Evolutionary conservation across 2,888 invertebrate genomes (phyloP), one percentile per base, ranked within the genome.

Genomic region (Pedicia rivosa): DNA sequence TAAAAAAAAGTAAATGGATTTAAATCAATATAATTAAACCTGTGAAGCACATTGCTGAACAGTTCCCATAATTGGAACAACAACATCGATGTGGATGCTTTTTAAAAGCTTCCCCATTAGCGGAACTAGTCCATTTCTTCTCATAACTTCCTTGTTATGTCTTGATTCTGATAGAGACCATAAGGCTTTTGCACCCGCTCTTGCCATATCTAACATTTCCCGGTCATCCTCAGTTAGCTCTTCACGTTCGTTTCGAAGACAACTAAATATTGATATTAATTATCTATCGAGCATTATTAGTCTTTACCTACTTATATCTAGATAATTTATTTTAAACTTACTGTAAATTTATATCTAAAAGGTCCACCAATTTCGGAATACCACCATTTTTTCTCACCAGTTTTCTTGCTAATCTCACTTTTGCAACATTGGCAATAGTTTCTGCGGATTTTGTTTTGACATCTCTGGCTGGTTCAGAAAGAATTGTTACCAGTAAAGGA

Each of bases 401-500:
- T 50, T 81, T 77, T 41, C 88, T 66, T 2, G 87, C 87, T 52
- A 84, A 73, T n/a, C 80, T 68, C 46, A 90, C 79, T 55, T 78
- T 78, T 2, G 86, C 86, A 22, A 92, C 77, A 63, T 90, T 83
- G 2, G 90, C 84, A 45, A 94, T 74, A 0, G 88, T 91, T 55
- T 90, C 88, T 0, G 88, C 87, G 1, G 90, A 81, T 36, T 91
- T 67, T 40, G 84, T 80, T 56, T 88, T 86, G 10, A 92, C 69
- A 50, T 88, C 83, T 53, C 77, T 72, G n/a, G 87, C 79, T 0
- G 84, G 79, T 47, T 88, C 83, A 15, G 73, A 75, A 35, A 94
- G 57, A 28, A 91, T 72, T 37, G 77, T 73, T 1, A 94, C 83
- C n/a, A 86, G 60, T 20, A 83, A 60, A 0, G 76, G 74, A 12